Evolutionary conservation across 1,140 invertebrate species (phyloP), one percentile per base, ranked within the genome.

Genomic region (Cydia amplana): DNA sequence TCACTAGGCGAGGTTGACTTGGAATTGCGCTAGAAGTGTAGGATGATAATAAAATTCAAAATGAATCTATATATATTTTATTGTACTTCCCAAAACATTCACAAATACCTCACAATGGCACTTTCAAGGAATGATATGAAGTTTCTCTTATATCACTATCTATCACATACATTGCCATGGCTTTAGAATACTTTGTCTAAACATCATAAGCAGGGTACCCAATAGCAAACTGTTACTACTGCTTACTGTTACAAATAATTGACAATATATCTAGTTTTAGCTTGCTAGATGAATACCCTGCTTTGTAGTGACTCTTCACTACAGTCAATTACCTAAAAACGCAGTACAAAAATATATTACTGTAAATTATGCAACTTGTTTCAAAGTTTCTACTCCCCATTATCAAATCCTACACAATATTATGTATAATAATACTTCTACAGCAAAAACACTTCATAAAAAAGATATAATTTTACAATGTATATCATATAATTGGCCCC

Each of bases 81-180:
- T 70, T 70, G 65, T 70, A 70, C 65, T 70, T 70, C 28, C 28
- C 65, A 67, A 67, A 70, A 70, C 32, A 70, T 70, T 70, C 65
- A 70, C 23, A 70, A 70, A 70, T 70, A 70, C 32, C 23, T 67
- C 49, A 67, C 60, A 74, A 78, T 78, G 77, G 77, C 77, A 78
- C 77, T 74, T 72, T 43, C 16, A 75, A 75, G 74, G 74, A 75
- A 78, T 78, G 77, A 70, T 43, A 36, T 70, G 36, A 70, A 70
- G 9, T 32, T 67, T 40, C 65, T 36, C 32, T 70, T 70, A 70
- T 40, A 70, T 70, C 36, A 70, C 65, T 70, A 70, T 70, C 65
- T 70, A 70, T 70, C 65, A 70, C 65, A 70, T 70, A 40, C 9
- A 70, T 40, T 70, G 65, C 65, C 65, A 70, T 70, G 65, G 65